Evolutionary conservation across 1,140 invertebrate genomes (phyloP), one percentile per base, ranked within the genome.

Genomic region (Apis florea): DNA sequence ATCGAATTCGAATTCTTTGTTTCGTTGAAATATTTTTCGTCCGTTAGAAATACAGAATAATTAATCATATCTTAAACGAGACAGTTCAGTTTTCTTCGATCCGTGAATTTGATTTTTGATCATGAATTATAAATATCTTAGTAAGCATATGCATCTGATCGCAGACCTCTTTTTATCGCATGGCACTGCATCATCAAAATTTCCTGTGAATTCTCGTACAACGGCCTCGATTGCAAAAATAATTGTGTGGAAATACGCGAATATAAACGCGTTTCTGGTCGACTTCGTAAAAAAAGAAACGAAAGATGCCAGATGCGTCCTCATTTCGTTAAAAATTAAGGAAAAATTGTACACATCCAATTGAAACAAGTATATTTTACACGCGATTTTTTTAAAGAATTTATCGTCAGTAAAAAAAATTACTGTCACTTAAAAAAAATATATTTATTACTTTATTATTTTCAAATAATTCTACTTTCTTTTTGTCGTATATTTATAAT

Each of bases 171-270:
- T 81, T 75, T 81, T 81, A 81, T 74, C 70, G 19, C 40, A 19
- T n/a, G 24, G 19, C 61, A 24, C 53, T 31, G 70, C 53, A 78
- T 82, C 76, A 69, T 53, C 66, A 73, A 86, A 78, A 19, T 56
- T 78, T 74, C 61, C 76, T 56, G 40, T 69, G 40, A 73, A 64
- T 71, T 66, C 56, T 66, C 69, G 59, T 79, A 64, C 83, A 85
- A 77, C 40, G 82, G 77, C 86, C 84, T 89, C 84, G 78, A 88
- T 88, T 66, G 76, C 64, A 77, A 89, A 89, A 89, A 89, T 89
- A 89, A 89, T 87, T 71, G 72, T 24, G 68, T 87, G 83, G 68
- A 75, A 77, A 77, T 67, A 64, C 49, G 54, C 63, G 56, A 21
- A 13, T 54, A 26, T 56, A 59, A 40, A 21, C 47, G 71, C 19